Base-by-base conservation (phyloP, 2,888 invertebrate genomes). In the Hydriomena furcata region DNA sequence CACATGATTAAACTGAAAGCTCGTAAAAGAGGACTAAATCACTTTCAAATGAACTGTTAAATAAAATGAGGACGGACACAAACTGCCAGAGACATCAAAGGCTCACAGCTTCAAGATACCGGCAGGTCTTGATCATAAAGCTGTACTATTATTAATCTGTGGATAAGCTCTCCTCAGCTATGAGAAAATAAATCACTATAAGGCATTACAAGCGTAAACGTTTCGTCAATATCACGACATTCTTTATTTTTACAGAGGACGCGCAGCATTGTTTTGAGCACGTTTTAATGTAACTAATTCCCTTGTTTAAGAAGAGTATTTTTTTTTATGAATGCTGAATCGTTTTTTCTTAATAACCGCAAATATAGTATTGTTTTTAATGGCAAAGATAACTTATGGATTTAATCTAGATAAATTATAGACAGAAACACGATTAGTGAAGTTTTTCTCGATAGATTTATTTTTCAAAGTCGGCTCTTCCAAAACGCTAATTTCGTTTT, bases 71-170 rank as follows among this genome's bases (percentile, higher is more conserved):
- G 55, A 57, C 52, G 55, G 36, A 56, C 57, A 53, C 57, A 62
- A 58, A 55, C 59, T 52, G 56, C 52, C 58, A 57, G 42, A 52
- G 52, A 67, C 66, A 67, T 68, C 68, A 68, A 71, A 71, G 71
- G 10, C 44, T 17, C 4, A 63, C 51, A 57, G 46, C 51, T 55
- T 51, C 57, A 61, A 58, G 55, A 65, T 69, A 66, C 63, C 58
- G 61, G 52, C 51, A 56, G 61, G 55, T 63, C 60, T 61, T 42
- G 61, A 55, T 61, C 60, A 62, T 60, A 58, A 64, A 65, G 48
- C 53, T 12, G 10, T 27, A 51, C 35, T 44, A 38, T 35, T 27
- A 41, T 41, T 40, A 20, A 40, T 41, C 41, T 17, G 21, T 23
- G 34, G 38, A 24, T 30, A 41, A 32, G 41, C 42, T 42, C 43